Conservation (phyloP, 2,797 vertebrate species). For the Leptoclinus maculatus region DNA sequence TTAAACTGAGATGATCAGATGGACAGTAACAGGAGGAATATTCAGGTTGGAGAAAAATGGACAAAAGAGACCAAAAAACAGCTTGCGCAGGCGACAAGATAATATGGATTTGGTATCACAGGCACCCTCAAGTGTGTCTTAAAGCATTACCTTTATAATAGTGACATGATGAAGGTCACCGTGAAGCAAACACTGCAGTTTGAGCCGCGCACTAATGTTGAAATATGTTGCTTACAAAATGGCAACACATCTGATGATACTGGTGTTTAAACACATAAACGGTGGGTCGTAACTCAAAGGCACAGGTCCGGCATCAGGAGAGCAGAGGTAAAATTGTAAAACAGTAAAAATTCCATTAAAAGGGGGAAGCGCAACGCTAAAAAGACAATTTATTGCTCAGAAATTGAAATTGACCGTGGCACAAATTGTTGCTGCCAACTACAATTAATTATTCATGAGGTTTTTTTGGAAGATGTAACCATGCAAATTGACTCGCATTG, state of each 20-base stretch:
- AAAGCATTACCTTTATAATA: conserved; percentile 4
- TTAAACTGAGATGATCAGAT: background rate
- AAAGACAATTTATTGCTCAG: conserved; percentile 50
- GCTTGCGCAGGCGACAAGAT: background rate
- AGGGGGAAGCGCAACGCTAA: conserved; percentile 27
- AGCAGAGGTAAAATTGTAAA: conserved; percentile 57
- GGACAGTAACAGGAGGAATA: background rate
- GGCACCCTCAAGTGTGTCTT: background rate
- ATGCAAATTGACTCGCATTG: conserved; percentile 21
- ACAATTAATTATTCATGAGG: conserved; percentile 56
- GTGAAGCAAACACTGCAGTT: conserved; percentile 22
- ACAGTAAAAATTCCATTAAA: conserved; percentile 51
- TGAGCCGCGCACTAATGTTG: conserved; percentile 2
- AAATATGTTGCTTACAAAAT: conserved; percentile 40
- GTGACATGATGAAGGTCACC: conserved; percentile 27
- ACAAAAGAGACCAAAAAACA: background rate
- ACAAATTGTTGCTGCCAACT: conserved; percentile 46
- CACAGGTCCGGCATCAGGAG: conserved; percentile 11
- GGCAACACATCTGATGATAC: conserved; percentile 24
- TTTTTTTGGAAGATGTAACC: conserved; percentile 31
- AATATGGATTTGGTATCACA: conserved; percentile 10
- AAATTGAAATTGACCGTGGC: conserved; percentile 57
- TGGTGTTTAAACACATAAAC: conserved; percentile 32
- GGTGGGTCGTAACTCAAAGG: conserved; percentile 13
- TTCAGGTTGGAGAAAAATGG: background rate